Conservation (phyloP, 1,140 invertebrate genomes). For the Chrysopa pallens region DNA sequence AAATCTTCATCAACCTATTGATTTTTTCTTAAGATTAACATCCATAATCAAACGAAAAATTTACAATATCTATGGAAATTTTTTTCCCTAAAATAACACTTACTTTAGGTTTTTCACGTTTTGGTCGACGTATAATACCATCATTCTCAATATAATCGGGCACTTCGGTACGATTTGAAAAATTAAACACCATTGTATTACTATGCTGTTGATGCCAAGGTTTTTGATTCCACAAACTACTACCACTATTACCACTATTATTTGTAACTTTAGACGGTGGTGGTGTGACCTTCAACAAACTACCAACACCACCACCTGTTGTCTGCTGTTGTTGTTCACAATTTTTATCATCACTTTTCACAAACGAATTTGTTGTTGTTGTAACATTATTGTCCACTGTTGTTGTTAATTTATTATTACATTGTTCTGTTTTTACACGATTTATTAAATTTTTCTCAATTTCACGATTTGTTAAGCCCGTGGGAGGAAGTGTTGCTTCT, state of each 20-base stretch:
- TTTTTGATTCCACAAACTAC: slow-evolving; percentile 29
- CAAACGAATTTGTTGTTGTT: slow-evolving; percentile 18
- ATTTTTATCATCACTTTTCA: slow-evolving; percentile 2
- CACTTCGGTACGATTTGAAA: slow-evolving; percentile 62
- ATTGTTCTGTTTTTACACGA: slow-evolving; percentile 38
- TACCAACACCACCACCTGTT: slow-evolving; percentile 21
- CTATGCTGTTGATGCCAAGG: slow-evolving; percentile 28
- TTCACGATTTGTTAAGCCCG: slow-evolving; percentile 35
- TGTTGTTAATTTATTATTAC: slow-evolving; percentile 28
- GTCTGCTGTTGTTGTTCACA: too few species aligned
- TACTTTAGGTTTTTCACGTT: slow-evolving; percentile 51
- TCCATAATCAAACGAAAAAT: too few species aligned
- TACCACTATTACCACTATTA: slow-evolving; percentile 13
- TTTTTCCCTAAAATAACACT: slow-evolving; percentile 16
- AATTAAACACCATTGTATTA: slow-evolving; percentile 70
- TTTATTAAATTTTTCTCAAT: slow-evolving; percentile 55
- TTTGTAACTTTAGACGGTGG: slow-evolving; percentile 8
- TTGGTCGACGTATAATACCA: slow-evolving; percentile 48
- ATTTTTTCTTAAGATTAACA: too few species aligned
- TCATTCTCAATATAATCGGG: slow-evolving; percentile 84
- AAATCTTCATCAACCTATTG: too few species aligned
- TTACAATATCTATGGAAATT: too few species aligned
- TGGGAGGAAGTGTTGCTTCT: slow-evolving; percentile 9
- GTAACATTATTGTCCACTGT: slow-evolving; percentile 24
- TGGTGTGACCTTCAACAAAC: slow-evolving; percentile 8